phyloP scores from a whole-genome alignment of 2,888 invertebrate species.

The Chloroclysta siterata region DNA sequence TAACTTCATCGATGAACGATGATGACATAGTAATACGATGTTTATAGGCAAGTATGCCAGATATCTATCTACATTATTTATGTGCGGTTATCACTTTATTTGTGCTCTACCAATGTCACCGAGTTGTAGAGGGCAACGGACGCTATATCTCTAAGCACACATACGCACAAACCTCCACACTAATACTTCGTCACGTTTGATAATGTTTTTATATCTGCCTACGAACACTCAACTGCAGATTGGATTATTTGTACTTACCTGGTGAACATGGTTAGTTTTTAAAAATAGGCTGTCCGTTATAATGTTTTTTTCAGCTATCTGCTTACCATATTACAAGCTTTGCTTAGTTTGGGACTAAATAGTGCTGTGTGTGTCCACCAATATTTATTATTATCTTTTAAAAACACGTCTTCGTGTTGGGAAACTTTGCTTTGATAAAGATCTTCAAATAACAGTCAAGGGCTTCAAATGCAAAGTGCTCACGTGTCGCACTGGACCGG shows the following conservation, averaged over 20 bases:
- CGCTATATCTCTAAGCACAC: conserved; percentile 73
- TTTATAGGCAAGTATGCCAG: conserved; percentile 51
- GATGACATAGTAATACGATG: conserved; percentile 46
- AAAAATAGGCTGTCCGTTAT: too few species aligned
- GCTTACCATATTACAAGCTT: too few species aligned
- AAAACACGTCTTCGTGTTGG: not conserved
- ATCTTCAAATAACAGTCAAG: conserved; percentile 8
- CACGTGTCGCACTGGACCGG: conserved; percentile 78
- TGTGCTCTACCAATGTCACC: conserved; percentile 82
- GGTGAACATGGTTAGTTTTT: conserved; percentile 57
- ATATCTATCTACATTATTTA: conserved; percentile 65
- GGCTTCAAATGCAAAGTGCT: conserved; percentile 26
- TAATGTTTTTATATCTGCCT: conserved; percentile 58
- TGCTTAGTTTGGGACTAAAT: too few species aligned
- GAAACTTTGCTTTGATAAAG: not conserved
- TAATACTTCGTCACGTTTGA: conserved; percentile 49
- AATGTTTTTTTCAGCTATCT: too few species aligned
- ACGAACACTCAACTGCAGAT: conserved; percentile 53
- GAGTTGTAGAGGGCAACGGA: conserved; percentile 82
- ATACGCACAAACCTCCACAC: conserved; percentile 52
- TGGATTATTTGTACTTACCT: conserved; percentile 51
- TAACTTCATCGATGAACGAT: conserved; percentile 38
- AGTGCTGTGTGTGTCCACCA: too few species aligned
- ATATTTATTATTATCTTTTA: not conserved
- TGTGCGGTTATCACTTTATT: conserved; percentile 77